Base-by-base conservation (phyloP, 2,797 vertebrate genomes). In the Macropodus opercularis region DNA sequence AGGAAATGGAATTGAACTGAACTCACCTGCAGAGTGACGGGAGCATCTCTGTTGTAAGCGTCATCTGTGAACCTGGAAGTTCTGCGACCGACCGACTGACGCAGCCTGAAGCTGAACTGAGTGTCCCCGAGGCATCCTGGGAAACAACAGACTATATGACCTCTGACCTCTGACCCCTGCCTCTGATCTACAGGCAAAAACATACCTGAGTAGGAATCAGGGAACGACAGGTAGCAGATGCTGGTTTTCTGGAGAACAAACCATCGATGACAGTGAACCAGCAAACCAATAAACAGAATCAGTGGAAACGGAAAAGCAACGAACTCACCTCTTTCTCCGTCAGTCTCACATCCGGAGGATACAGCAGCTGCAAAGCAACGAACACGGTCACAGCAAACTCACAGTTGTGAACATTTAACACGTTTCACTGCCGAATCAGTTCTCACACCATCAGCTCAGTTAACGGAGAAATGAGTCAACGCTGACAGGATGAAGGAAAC, bases 141-240 rank as follows among this genome's bases (percentile, higher is more conserved):
- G 34, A 80, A 61, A 65, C n/a, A 1, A 36, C 15, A 62, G 11
- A 38, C n/a, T 29, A 40, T 0, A 15, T 67, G 64, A 79, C 40
- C 56, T 64, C 11, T 72, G 38, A 62, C 29, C 58, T 54, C 17
- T 10, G 11, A 27, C 8, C 17, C 12, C 19, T 3, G 12, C 21
- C 3, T 11, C 1, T 39, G 13, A 0, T 6, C 13, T 5, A 21
- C 6, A 31, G 22, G 53, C 6, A 31, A 35, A 35, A 5, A 26
- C 78, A 82, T 85, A 98, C 96, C 96, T 84, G 97, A 98, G 87
- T 97, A 97, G 0, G 96, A 98, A 89, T 98, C 96, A 0, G 96
- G 97, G 72, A 98, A 98, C 44, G 96, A 94, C 81, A 98, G 83
- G 87, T 96, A 98, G 87, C 96, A 99, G 84, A 98, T 95, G 85